Evolutionary conservation across 2,888 invertebrate species (phyloP), one percentile per base, ranked within the genome.

Genomic region (Synanthedon formicaeformis): DNA sequence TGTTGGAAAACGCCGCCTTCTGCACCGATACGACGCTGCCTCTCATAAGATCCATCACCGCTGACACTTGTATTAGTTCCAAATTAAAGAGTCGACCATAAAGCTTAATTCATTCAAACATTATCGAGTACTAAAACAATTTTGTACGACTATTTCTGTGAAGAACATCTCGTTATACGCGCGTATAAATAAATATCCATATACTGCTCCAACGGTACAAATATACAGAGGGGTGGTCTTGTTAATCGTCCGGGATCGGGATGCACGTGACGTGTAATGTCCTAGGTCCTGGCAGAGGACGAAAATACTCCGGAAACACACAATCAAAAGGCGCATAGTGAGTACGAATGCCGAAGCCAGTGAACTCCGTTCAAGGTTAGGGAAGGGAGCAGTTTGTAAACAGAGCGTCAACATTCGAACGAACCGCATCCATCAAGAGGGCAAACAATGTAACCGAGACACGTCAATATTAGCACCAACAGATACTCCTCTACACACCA

Each of bases 341-440:
- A 63, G 63, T 66, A 62, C 67, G 66, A 69, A 63, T 62, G 64
- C 62, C 61, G 67, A 49, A 71, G 81, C 80, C 84, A 77, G 60
- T 79, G 81, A 85, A 77, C 85, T 71, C 74, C 27, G 58, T 54
- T 58, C 81, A 83, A 83, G 85, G 81, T 79, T 79, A 75, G 68
- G 68, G 68, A 66, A 71, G 69, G 73, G 75, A 50, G 40, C 34
- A 34, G 45, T 45, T 45, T 34, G 40, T 14, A 34, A 79, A 69
- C 63, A 73, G 73, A 74, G 71, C 75, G 57, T 45, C 52, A 52
- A 64, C 63, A 67, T 63, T 64, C 61, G 56, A 34, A 66, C 64
- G 59, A 67, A 71, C 71, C 71, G 66, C 75, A 75, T 81, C 77
- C 78, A 82, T 81, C 80, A 75, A 73, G 66, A 63, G 65, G 60